A percentile compares a stretch with the other conserved stretches of the same genome.
Evolutionary conservation across 2,113 vertebrate species (phyloP).

Genomic region (Syngnathoides biaculeatus): DNA sequence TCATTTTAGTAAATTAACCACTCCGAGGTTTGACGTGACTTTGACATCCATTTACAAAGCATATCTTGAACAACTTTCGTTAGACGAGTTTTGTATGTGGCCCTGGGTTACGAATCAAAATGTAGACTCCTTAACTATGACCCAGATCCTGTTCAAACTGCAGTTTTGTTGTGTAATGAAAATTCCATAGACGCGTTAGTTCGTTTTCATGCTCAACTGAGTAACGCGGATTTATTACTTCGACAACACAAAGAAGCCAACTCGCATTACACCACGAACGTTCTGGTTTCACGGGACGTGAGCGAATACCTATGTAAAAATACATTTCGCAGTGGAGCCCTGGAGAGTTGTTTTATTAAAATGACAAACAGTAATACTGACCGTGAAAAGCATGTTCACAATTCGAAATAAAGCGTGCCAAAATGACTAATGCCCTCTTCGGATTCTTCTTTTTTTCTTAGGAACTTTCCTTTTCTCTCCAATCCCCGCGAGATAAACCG

Average conservation of each 20-base stretch:
- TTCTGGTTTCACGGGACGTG: background rate
- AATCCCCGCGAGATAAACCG: too few relatives aligned
- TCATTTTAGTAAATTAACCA: too few relatives aligned
- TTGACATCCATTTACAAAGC: too few relatives aligned
- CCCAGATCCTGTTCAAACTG: background rate
- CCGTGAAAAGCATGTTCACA: background rate
- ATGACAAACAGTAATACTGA: background rate
- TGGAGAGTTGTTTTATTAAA: background rate
- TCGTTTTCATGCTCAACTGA: too few relatives aligned
- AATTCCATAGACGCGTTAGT: background rate
- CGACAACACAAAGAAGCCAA: background rate
- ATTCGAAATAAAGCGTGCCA: background rate
- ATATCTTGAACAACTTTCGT: too few relatives aligned
- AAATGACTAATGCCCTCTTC: background rate
- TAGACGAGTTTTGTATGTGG: too few relatives aligned
- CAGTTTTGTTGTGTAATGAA: background rate
- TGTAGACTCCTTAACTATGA: background rate
- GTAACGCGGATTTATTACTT: background rate
- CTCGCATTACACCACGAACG: background rate
- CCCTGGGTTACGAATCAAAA: too few relatives aligned
- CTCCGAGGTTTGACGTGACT: too few relatives aligned
- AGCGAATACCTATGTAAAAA: background rate
- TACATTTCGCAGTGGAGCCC: background rate
- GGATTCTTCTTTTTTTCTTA: too few relatives aligned
- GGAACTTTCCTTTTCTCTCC: too few relatives aligned